Percentiles rank a stretch among this genome's conserved stretches.
These are phyloP conservation scores for Uria aalge DNA, from an alignment of 2,113 vertebrate species.

Conservation along the genomic window DNA sequence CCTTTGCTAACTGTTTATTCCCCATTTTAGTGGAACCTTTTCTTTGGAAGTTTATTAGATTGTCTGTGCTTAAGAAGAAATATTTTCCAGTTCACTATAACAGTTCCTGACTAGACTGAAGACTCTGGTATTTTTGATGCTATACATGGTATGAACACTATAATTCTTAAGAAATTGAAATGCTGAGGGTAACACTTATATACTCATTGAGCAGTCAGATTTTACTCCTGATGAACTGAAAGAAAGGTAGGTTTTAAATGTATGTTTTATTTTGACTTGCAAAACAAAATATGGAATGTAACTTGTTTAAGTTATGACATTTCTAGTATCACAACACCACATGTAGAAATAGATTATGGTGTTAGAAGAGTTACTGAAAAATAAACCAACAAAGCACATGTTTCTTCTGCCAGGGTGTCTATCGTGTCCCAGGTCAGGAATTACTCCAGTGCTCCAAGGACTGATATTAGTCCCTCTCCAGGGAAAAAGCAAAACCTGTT, in stretches of 20 bases:
- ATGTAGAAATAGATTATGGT: not conserved
- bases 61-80: not conserved
- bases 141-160: not conserved
- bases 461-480: not conserved
- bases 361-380: not conserved
- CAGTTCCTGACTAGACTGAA: not conserved
- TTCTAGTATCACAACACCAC: not conserved
- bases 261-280: not conserved
- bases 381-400: not conserved
- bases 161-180: not conserved
- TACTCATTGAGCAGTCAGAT: not conserved
- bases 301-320: not conserved
- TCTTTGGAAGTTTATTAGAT: not conserved
- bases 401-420: not conserved
- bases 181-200: not conserved
- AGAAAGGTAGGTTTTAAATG: not conserved
- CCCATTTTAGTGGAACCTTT: not conserved
- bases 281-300: not conserved
- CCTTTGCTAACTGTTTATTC: not conserved
- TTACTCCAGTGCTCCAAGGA: not conserved
- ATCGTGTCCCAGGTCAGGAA: not conserved
- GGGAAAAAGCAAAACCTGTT: not conserved
- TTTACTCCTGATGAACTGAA: not conserved
- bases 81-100: not conserved
- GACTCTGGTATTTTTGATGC: not conserved